Conservation (phyloP, 92 coral and sea anemone species). For the Phenganax subtilis region DNA sequence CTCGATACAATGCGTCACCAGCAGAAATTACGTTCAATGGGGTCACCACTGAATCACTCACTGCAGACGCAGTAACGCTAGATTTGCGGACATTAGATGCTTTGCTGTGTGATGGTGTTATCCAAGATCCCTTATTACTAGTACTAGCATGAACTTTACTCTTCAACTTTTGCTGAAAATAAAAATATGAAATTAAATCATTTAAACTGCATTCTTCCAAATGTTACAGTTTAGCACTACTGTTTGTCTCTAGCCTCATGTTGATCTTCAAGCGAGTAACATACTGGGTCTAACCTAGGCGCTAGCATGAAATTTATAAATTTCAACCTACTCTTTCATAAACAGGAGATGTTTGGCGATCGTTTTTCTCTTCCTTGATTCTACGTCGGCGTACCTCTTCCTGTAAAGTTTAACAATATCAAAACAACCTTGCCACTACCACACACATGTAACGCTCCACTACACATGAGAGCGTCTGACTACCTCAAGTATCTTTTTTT, state of each 20-base stretch:
- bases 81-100: conserved; percentile 18
- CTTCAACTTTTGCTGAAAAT: conserved; percentile 23
- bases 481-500: conserved; percentile 86
- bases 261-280: too few species aligned
- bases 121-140: conserved; percentile 19
- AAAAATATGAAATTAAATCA: not conserved
- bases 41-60: conserved; percentile 31
- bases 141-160: conserved; percentile 5
- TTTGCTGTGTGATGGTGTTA: conserved; percentile 20
- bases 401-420: not conserved
- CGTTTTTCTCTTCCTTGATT: conserved; percentile 24
- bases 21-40: conserved; percentile 33
- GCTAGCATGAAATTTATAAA: not conserved
- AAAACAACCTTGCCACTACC: not conserved
- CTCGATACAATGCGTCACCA: conserved; percentile 33
- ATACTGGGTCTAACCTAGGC: not conserved
- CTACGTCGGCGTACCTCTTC: conserved; percentile 36
- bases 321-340: conserved; percentile 31
- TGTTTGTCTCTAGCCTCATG: not conserved
- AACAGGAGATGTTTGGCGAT: conserved; percentile 24
- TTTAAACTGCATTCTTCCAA: not conserved
- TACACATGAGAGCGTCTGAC: not conserved
- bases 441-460: not conserved
- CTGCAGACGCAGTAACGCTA: conserved; percentile 1
- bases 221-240: too few species aligned